Evolutionary conservation across 2,113 vertebrate genomes (phyloP).

Genomic region (Procavia capensis): DNA sequence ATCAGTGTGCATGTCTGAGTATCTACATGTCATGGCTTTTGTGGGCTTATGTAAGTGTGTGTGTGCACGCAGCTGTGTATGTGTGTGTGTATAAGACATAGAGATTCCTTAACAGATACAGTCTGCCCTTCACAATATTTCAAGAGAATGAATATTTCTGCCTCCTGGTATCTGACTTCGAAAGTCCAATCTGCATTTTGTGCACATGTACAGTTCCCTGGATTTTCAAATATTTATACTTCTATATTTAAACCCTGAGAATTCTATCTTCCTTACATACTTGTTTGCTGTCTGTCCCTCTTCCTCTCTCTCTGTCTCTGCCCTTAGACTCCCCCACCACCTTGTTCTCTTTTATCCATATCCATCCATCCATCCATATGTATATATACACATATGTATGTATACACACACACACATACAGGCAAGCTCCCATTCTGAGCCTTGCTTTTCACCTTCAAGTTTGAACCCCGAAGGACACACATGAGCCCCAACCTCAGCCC

Average conservation of each 20-base stretch:
- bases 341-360: not conserved
- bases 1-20: not conserved
- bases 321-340: not conserved
- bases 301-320: not conserved
- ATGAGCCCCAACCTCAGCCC: too few relatives aligned
- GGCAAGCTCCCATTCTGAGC: not conserved
- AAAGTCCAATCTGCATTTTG: constrained; percentile 48
- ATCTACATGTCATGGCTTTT: not conserved
- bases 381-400: not conserved
- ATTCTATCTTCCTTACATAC: not conserved
- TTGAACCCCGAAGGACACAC: not conserved
- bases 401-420: too few relatives aligned
- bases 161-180: constrained; percentile 16
- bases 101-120: not conserved
- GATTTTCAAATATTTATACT: constrained; percentile 77
- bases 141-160: not conserved
- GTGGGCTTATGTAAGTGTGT: too few relatives aligned
- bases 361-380: too few relatives aligned
- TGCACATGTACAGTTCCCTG: constrained; percentile 24
- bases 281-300: not conserved
- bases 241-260: constrained; percentile 68
- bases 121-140: not conserved
- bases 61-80: not conserved
- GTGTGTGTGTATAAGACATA: too few relatives aligned
- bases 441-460: not conserved